Evolutionary conservation across 2,113 vertebrate species (phyloP).

Genomic region (Dicentrarchus labrax): DNA sequence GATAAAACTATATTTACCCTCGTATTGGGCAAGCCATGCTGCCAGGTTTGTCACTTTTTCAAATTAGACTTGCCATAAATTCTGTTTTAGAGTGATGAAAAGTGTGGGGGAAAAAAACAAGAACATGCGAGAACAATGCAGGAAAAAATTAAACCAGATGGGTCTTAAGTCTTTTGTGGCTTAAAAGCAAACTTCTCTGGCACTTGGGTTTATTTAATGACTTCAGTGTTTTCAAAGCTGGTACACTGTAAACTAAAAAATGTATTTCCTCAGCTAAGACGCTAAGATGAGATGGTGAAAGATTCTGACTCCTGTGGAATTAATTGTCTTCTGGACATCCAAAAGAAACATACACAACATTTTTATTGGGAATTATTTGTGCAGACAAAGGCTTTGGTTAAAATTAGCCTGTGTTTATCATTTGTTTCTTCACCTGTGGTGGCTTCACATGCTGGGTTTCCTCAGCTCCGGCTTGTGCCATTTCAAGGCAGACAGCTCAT

Average conservation of each 20-base stretch:
- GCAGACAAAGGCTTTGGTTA: not conserved
- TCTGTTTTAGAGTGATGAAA: not conserved
- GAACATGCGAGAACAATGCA: not conserved
- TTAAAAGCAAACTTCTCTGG: slow-evolving; percentile 5
- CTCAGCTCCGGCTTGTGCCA: slow-evolving; percentile 8
- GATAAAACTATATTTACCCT: slow-evolving; percentile 17
- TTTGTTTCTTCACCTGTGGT: slow-evolving; percentile 21
- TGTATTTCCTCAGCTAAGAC: not conserved
- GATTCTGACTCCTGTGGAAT: not conserved
- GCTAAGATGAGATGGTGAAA: not conserved
- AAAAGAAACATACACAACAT: not conserved
- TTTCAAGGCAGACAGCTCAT: slow-evolving; percentile 49
- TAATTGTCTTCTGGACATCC: fast-evolving
- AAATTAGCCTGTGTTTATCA: slow-evolving; percentile 1
- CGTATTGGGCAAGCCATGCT: not conserved
- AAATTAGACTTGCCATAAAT: slow-evolving; percentile 7
- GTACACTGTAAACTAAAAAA: not conserved
- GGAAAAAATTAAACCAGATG: not conserved
- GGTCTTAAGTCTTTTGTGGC: not conserved
- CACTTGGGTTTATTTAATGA: not conserved
- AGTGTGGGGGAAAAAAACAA: not conserved
- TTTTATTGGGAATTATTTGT: not conserved
- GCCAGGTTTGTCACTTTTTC: slow-evolving; percentile 3
- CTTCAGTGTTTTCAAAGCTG: not conserved
- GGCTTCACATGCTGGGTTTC: not conserved